Evolutionary conservation across 2,888 invertebrate species (phyloP), one percentile per base, ranked within the genome.

Genomic region (Agrotis ipsilon): DNA sequence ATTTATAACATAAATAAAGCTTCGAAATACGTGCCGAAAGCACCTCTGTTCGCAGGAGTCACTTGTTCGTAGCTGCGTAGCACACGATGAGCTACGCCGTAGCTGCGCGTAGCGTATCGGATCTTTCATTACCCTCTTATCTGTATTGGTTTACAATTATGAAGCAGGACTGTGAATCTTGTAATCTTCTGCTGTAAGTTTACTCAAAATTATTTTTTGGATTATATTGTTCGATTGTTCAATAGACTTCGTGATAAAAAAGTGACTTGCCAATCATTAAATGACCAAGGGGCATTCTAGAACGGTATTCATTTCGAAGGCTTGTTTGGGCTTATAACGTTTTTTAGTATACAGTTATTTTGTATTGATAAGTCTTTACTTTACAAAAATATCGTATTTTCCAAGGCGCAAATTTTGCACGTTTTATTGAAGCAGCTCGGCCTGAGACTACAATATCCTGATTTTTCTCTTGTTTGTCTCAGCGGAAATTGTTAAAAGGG

Each of bases 401-500:
- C 6, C 18, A 24, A 52, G 39, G 14, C 32, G 57, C 13, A 16
- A 70, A 71, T 27, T 55, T 57, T 18, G 14, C 32, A 48, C 72
- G 60, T 65, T 49, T 66, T 75, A 68, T 78, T 74, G 69, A 61
- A 62, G 39, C 73, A 7, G 21, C 16, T 19, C 21, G 66, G 39
- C 49, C 16, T 60, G 60, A 74, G 54, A 66, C 60, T 62, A 59
- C 81, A 71, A 76, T 83, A 76, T 74, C 55, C 64, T 69, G 83
- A 75, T 72, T 83, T 71, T 64, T 52, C 70, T 54, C 46, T 64
- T 75, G 67, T 77, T 73, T 77, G 80, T 80, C 72, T 83, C 72
- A 72, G 65, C 84, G 87, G 87, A 91, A 90, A 90, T 89, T 89
- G 89, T 83, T 82, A 86, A 89, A 91, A 90, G 87, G 87, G 87